Evolutionary conservation across 2,888 invertebrate species (phyloP).

Genomic region (Hymenopus coronatus): DNA sequence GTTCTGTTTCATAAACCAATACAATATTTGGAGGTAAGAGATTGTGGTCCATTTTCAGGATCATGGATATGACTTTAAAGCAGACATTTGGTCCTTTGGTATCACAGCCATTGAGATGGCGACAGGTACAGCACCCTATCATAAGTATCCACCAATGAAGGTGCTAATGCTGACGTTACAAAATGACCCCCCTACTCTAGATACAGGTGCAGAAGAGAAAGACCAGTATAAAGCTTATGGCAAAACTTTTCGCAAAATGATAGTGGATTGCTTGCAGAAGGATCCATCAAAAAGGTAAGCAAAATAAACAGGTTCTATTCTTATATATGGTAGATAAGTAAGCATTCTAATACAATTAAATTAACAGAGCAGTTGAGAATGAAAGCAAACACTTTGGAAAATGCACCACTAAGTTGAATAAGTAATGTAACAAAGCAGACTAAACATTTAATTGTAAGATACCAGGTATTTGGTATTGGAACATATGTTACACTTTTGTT

Average conservation of each 20-base stretch:
- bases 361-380: too few relatives aligned
- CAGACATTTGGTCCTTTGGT: constrained; percentile 91
- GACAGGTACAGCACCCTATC: constrained; percentile 96
- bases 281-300: constrained; percentile 79
- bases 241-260: constrained; percentile 95
- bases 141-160: constrained; percentile 99
- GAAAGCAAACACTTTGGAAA: too few relatives aligned
- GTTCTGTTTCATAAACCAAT: too few relatives aligned
- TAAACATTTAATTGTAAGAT: too few relatives aligned
- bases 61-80: constrained; percentile 97
- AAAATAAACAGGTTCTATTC: background rate
- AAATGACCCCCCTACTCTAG: constrained; percentile 95
- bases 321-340: background rate
- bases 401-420: too few relatives aligned
- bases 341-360: background rate
- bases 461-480: too few relatives aligned
- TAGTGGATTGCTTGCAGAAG: constrained; percentile 93
- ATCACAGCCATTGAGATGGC: constrained; percentile 99
- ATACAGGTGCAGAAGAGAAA: constrained; percentile 92
- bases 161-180: constrained; percentile 96
- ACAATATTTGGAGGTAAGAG: too few relatives aligned
- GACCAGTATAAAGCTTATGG: constrained; percentile 98
- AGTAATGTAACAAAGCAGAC: too few relatives aligned
- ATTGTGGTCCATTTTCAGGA: constrained; percentile 55
- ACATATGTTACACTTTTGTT: too few relatives aligned